Conservation (phyloP, 2,888 invertebrate genomes). For the Leucoma salicis region DNA sequence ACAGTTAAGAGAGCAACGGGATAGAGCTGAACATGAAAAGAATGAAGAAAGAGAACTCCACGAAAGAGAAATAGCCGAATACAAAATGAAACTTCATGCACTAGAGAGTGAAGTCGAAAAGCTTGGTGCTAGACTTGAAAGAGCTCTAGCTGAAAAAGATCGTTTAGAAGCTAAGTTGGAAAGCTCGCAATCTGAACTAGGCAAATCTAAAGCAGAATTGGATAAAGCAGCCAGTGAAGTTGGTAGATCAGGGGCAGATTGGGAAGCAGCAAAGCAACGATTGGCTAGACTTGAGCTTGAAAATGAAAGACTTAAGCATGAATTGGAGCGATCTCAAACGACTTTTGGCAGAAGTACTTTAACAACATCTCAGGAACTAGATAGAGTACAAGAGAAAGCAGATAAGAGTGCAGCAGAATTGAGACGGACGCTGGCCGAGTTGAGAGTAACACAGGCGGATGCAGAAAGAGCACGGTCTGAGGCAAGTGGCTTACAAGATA, state of each 20-base stretch:
- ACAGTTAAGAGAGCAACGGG: slow-evolving; percentile 95
- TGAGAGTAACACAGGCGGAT: slow-evolving; percentile 95
- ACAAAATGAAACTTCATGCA: slow-evolving; percentile 95
- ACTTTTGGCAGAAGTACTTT: slow-evolving; percentile 92
- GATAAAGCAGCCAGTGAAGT: slow-evolving; percentile 95
- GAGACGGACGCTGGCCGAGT: slow-evolving; percentile 93
- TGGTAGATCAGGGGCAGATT: slow-evolving; percentile 93
- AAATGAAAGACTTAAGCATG: slow-evolving; percentile 93
- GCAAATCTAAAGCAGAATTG: slow-evolving; percentile 96
- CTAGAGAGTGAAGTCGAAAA: slow-evolving; percentile 96
- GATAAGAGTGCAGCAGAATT: slow-evolving; percentile 93
- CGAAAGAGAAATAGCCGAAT: slow-evolving; percentile 96
- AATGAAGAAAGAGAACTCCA: slow-evolving; percentile 97
- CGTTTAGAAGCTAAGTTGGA: slow-evolving; percentile 94
- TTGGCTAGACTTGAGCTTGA: slow-evolving; percentile 93
- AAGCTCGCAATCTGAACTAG: slow-evolving; percentile 95
- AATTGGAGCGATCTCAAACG: slow-evolving; percentile 91
- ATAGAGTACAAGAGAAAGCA: slow-evolving; percentile 91
- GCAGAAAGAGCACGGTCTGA: slow-evolving; percentile 93
- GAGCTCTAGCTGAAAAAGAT: slow-evolving; percentile 95
- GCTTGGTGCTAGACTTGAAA: slow-evolving; percentile 91
- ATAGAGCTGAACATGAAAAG: slow-evolving; percentile 97
- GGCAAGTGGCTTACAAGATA: slow-evolving; percentile 93
- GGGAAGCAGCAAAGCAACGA: slow-evolving; percentile 92
- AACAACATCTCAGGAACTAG: slow-evolving; percentile 91